Conservation (phyloP, 2,888 invertebrate genomes). For the Drosophila quinaria region DNA sequence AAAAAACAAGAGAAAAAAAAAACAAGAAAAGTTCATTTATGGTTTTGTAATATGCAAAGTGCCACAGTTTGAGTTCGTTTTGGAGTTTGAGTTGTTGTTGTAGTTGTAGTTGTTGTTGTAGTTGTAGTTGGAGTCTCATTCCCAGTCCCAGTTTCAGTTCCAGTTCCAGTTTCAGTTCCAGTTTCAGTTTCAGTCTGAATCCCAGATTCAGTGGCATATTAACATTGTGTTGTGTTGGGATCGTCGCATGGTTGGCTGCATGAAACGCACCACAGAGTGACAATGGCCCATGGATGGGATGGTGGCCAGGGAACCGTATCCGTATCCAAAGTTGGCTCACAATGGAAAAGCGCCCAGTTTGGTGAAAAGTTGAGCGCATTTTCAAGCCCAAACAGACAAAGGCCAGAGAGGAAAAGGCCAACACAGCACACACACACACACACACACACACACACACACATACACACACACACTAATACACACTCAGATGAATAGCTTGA, state of each 20-base stretch:
- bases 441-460: constrained; percentile 15
- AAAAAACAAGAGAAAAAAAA: not conserved
- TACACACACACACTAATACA: constrained; percentile 14
- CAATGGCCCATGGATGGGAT: constrained; percentile 63
- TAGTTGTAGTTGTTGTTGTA: not conserved
- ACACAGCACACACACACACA: constrained; percentile 20
- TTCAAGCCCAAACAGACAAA: constrained; percentile 47
- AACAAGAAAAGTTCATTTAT: constrained; percentile 31
- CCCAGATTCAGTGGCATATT: constrained; percentile 48
- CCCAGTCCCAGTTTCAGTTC: constrained; percentile 7
- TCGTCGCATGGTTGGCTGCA: constrained; percentile 68
- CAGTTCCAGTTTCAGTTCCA: constrained; percentile 10
- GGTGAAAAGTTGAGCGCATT: constrained; percentile 68
- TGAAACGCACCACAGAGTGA: constrained; percentile 69
- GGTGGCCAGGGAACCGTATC: constrained; percentile 62
- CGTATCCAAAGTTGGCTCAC: constrained; percentile 60
- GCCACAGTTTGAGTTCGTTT: constrained; percentile 6
- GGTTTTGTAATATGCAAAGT: constrained; percentile 53
- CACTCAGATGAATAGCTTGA: not conserved
- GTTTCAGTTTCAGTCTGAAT: constrained; percentile 30
- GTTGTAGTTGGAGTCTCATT: constrained; percentile 6
- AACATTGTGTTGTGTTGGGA: constrained; percentile 50
- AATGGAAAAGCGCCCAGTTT: constrained; percentile 67
- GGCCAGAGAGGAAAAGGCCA: constrained; percentile 33
- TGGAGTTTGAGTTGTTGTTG: not conserved